A percentile compares a stretch with the other conserved stretches of the same genome.
Evolutionary conservation across 2,888 invertebrate species (phyloP).

Genomic region (Melinaea marsaeus): DNA sequence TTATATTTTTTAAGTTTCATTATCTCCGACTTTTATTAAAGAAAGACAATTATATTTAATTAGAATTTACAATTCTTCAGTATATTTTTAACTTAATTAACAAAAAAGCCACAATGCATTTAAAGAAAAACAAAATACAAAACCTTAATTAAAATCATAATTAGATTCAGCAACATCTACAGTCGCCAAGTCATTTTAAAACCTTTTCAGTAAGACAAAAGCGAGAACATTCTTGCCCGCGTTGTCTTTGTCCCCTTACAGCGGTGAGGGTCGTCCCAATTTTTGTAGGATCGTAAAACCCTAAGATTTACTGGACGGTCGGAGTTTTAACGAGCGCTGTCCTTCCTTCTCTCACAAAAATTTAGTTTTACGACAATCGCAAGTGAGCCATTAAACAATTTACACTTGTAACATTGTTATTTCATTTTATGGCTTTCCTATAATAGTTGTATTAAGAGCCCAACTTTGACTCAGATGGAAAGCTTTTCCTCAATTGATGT

Average conservation of each 20-base stretch:
- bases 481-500: slow-evolving; percentile 2
- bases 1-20: no score
- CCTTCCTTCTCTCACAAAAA: slow-evolving; percentile 48
- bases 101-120: slow-evolving; percentile 5
- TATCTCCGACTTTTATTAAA: no score
- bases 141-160: slow-evolving; percentile 8
- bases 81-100: slow-evolving; percentile 1
- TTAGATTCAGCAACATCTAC: slow-evolving; percentile 8
- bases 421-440: slow-evolving; percentile 33
- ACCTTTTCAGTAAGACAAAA: slow-evolving; percentile 20
- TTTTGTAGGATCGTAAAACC: slow-evolving; percentile 72
- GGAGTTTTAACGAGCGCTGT: slow-evolving; percentile 68
- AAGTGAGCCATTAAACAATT: slow-evolving; percentile 61
- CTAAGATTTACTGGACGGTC: slow-evolving; percentile 69
- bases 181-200: slow-evolving; percentile 21
- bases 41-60: no score
- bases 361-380: slow-evolving; percentile 69
- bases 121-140: slow-evolving; percentile 5
- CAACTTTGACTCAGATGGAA: slow-evolving; percentile 2
- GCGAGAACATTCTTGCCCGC: slow-evolving; percentile 20
- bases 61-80: not conserved
- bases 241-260: slow-evolving; percentile 16
- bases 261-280: slow-evolving; percentile 43
- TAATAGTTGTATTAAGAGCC: slow-evolving; percentile 18
- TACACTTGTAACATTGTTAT: slow-evolving; percentile 46